These are phyloP conservation scores for Platichthys flesus DNA, from an alignment of 2,113 vertebrate species.

Conservation along the genomic window DNA sequence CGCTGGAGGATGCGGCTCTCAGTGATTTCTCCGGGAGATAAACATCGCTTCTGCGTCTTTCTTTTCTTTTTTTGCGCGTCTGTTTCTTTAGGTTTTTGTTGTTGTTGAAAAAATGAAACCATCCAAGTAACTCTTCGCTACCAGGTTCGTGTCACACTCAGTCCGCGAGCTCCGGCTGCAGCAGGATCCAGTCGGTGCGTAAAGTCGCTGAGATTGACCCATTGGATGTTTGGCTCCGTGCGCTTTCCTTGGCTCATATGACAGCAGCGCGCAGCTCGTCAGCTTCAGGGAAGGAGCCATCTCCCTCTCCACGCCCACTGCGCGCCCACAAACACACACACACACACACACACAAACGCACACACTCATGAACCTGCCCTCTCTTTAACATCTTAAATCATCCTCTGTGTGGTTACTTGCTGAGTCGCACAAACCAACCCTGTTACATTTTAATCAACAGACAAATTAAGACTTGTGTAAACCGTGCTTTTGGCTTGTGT, in stretches of 20 bases:
- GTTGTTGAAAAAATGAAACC: background rate
- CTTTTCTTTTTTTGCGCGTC: slow-evolving; percentile 24
- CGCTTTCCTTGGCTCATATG: slow-evolving; percentile 48
- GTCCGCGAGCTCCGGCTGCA: slow-evolving; percentile 2
- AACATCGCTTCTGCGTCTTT: slow-evolving; percentile 25
- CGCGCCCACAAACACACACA: slow-evolving; percentile 11
- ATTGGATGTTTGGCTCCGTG: slow-evolving; percentile 42
- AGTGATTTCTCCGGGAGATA: slow-evolving; percentile 36
- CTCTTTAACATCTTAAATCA: slow-evolving; percentile 17
- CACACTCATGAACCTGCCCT: background rate
- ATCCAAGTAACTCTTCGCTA: background rate
- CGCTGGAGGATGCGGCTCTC: slow-evolving; percentile 49
- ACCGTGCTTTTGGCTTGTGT: background rate
- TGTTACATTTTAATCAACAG: slow-evolving; percentile 6
- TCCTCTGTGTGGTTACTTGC: slow-evolving; percentile 14
- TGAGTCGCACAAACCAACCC: slow-evolving; percentile 21
- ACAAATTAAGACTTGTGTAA: slow-evolving; percentile 18
- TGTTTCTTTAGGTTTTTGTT: background rate
- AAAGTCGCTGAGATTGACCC: slow-evolving; percentile 20
- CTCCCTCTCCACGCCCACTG: slow-evolving; percentile 72
- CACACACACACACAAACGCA: slow-evolving; percentile 3
- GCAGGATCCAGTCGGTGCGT: slow-evolving; percentile 24
- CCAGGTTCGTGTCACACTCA: slow-evolving; percentile 1
- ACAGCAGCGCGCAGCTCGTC: slow-evolving; percentile 31
- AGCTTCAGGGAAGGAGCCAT: slow-evolving; percentile 47